A percentile compares a stretch with the other conserved stretches of the same genome.
These are phyloP conservation scores for Rhabdophis nuchalis DNA, from an alignment of 2,797 vertebrate genomes.

Conservation along the genomic window DNA sequence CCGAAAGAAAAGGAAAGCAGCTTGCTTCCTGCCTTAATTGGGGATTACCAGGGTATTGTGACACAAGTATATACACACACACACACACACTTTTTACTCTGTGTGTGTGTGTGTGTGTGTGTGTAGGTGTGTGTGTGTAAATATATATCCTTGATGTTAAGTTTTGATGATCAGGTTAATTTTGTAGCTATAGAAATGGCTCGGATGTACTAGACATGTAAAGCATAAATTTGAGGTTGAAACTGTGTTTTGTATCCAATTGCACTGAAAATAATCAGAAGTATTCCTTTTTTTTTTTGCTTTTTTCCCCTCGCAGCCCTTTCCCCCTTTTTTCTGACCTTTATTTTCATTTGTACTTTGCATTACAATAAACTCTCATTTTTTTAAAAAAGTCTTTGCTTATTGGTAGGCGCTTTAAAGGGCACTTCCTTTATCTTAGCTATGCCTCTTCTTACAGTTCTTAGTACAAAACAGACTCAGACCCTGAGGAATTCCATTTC, in stretches of 20 bases:
- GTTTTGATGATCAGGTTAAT: neutral
- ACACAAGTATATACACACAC: no score
- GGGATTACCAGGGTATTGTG: no score
- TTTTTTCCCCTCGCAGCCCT: neutral
- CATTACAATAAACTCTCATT: neutral
- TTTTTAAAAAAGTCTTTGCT: neutral
- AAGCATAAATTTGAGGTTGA: neutral
- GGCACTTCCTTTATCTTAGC: neutral
- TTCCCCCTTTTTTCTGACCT: neutral
- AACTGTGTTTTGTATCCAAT: neutral
- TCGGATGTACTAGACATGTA: neutral
- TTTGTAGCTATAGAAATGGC: neutral
- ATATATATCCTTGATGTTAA: no score
- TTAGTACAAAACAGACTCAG: neutral
- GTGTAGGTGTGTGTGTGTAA: fast-evolving
- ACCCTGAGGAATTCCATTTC: no score
- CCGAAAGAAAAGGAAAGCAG: no score
- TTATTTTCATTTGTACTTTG: neutral
- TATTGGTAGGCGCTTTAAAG: neutral
- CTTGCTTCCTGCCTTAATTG: no score
- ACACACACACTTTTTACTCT: no score
- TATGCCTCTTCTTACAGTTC: neutral
- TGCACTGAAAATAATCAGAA: neutral
- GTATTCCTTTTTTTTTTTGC: neutral
- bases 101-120: fast-evolving